Evolutionary conservation across 92 coral and sea anemone genomes (phyloP).

Genomic region (Porites divaricata): DNA sequence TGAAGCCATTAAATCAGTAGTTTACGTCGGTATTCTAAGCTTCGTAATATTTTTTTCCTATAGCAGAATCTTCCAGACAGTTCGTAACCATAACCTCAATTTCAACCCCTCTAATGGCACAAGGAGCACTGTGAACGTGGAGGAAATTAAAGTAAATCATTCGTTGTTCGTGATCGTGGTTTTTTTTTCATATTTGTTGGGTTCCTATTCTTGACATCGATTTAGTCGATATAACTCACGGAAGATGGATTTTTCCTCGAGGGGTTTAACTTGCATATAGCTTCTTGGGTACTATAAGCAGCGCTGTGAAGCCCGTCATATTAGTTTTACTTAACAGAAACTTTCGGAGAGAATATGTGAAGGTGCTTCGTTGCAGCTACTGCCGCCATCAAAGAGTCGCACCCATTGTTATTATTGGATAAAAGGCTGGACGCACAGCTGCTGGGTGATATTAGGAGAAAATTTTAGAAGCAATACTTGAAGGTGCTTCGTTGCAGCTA

Average conservation of each 20-base stretch:
- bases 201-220: background rate
- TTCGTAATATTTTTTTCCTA: background rate
- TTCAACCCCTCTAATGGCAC: background rate
- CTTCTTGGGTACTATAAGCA: too few species aligned
- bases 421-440: too few species aligned
- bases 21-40: background rate
- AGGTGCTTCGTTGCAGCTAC: constrained; percentile 8
- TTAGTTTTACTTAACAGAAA: constrained; percentile 56
- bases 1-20: background rate
- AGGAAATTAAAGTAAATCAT: background rate
- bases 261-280: too few species aligned
- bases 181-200: background rate
- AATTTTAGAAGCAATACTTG: too few species aligned
- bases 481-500: too few species aligned
- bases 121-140: background rate
- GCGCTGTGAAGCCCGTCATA: constrained; percentile 48
- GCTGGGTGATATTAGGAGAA: too few species aligned
- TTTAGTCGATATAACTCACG: background rate
- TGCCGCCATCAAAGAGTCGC: background rate
- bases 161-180: background rate
- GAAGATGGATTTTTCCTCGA: too few species aligned
- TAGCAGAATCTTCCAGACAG: background rate
- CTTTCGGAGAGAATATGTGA: constrained; percentile 44
- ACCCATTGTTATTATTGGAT: too few species aligned
- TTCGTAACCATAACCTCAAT: background rate